Base-by-base conservation (phyloP, 2,113 vertebrate species). In the Seriola quinqueradiata region DNA sequence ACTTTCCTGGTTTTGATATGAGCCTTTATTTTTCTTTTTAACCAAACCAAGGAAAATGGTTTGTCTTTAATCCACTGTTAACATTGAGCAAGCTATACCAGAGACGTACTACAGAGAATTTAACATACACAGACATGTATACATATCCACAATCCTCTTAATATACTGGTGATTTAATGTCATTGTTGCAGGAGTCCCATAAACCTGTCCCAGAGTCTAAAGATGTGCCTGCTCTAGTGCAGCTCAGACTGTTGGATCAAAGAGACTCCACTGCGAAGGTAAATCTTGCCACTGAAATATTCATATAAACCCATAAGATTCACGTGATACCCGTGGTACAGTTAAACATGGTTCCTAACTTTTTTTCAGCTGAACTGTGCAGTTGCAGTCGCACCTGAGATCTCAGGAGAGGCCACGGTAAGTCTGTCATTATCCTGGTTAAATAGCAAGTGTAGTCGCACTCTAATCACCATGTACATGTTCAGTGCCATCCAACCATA, bases 221-320 rank as follows among this genome's bases (percentile, higher is more conserved):
- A 91, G 91, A 94, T 10, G 89, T 96, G 0, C 96, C 96, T 16
- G 92, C 93, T 44, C 90, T 97, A 46, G 78, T 93, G 23, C 94
- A 96, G 74, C 91, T 96, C 40, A 92, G 96, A 58, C 82, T 96
- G 73, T 82, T 97, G 77, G 96, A 97, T 84, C 96, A 97, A 68
- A 95, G 93, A 83, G 95, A 96, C 64, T 92, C 95, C n/a, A 95
- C 93, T 38, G 95, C 95, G 1, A 97, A 96, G 95, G 96, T 96
- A 55, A 63, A 66, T 40, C 3, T 28, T 38, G 16, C 38, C 13
- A 28, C 23, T 58, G n/a, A 8, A 2, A 38, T 44, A 11, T 57
- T 36, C 7, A 25, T 32, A 9, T 9, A 28, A 67, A 48, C 13
- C n/a, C 1, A 16, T 17, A 8, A 34, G 17, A 28, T 23, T 71